phyloP scores from a whole-genome alignment of 2,113 vertebrate genomes.

The Leucoraja erinaceus region DNA sequence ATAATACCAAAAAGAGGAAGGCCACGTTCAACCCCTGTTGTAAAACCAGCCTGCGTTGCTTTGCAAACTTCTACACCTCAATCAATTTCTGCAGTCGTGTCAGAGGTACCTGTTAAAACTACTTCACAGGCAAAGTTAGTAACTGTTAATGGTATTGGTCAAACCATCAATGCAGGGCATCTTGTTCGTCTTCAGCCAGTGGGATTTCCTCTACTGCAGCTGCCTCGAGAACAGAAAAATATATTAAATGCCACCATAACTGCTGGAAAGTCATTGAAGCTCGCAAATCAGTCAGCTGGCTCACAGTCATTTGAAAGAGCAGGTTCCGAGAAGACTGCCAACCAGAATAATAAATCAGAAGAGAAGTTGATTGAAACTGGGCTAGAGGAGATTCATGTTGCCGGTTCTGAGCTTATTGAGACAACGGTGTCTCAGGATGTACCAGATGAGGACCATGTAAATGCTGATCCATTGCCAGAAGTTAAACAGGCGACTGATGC shows the following conservation, averaged over 20 bases:
- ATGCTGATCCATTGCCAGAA: neutral
- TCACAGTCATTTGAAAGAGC: constrained; percentile 50
- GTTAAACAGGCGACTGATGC: neutral
- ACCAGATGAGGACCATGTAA: too few species aligned
- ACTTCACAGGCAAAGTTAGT: constrained; percentile 48
- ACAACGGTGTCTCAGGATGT: too few species aligned
- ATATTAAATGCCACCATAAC: constrained; percentile 58
- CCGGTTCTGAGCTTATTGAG: too few species aligned
- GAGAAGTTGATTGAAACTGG: too few species aligned
- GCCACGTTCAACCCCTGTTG: constrained; percentile 40
- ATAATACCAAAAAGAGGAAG: constrained; percentile 20
- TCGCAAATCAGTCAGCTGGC: constrained; percentile 55
- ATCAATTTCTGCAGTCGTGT: constrained; percentile 48
- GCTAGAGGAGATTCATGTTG: too few species aligned
- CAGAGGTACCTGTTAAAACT: constrained; percentile 49
- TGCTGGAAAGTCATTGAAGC: constrained; percentile 59
- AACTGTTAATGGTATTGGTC: constrained; percentile 45
- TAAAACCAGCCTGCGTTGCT: constrained; percentile 51
- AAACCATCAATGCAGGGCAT: constrained; percentile 49
- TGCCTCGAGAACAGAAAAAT: constrained; percentile 60
- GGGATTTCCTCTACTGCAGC: constrained; percentile 77
- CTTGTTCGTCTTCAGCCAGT: constrained; percentile 65
- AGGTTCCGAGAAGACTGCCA: neutral
- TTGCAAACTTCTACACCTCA: constrained; percentile 54
- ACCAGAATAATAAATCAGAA: neutral